Base-by-base conservation (phyloP, 2,888 invertebrate species). In the Suillia variegata region DNA sequence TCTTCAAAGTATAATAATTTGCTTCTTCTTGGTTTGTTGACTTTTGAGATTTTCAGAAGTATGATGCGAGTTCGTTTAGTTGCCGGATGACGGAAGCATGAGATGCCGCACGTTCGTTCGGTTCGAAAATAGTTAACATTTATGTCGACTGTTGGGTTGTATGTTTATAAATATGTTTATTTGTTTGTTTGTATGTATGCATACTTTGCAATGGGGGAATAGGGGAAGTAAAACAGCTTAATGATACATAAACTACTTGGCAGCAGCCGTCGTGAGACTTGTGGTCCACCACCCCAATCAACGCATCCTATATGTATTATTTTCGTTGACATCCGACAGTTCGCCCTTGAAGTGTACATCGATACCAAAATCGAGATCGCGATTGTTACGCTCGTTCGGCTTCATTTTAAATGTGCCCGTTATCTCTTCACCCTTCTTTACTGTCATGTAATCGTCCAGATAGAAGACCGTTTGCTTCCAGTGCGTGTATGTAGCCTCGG, bases 391-490 rank as follows among this genome's bases (percentile, higher is more conserved):
- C 61, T 91, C 92, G 84, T 99, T 99, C 48, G 98, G 98, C 70
- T 92, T 92, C 92, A 98, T 94, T 54, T 90, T 88, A 81, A 99
- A 96, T 6, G 88, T 88, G 22, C 99, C 99, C 54, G 87, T 89
- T 61, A 99, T 90, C 80, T 96, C 96, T 81, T 99, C 99, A 57
- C 90, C 90, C 75, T 95, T 94, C 81, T 98, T 98, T 6, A 87
- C 96, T 2, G 99, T 99, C 86, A 99, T 88, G 76, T 95, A 96
- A 73, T 98, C 96, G 77, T 96, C 93, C 73, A 98, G 90, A 82
- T 99, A 99, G 85, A 99, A 99, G 54, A 99, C 98, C 6, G 93
- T 94, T 65, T 82, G 82, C 82, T 99, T 99, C 99, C 99, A 99
- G 83, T 99, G 99, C 20, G 99, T 99, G 83, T 99, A 98, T 26